Evolutionary conservation across 2,797 vertebrate species (phyloP).

Genomic region (Danio tinwini): DNA sequence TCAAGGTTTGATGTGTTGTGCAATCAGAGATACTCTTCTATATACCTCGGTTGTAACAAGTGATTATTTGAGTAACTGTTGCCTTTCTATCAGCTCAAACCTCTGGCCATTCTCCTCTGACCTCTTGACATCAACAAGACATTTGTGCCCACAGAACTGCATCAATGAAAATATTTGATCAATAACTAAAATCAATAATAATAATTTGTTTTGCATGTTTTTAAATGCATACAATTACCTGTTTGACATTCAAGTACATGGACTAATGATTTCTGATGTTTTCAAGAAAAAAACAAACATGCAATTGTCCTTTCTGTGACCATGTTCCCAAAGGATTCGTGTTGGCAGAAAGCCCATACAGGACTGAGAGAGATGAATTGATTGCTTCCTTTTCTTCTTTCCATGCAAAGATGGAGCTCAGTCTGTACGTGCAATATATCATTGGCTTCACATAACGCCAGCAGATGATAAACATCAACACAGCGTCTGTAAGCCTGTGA

Average conservation of each 20-base stretch:
- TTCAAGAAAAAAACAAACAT: not conserved
- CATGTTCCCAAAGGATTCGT: conserved; percentile 33
- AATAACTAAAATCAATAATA: too few species aligned
- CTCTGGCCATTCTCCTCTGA: too few species aligned
- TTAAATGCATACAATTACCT: too few species aligned
- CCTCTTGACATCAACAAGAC: too few species aligned
- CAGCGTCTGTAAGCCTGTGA: conserved; percentile 20
- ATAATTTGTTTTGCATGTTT: too few species aligned
- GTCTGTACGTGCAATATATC: conserved; percentile 59
- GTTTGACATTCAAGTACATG: not conserved
- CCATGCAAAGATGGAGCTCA: conserved; percentile 25
- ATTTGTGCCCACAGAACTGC: too few species aligned
- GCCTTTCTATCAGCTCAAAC: too few species aligned
- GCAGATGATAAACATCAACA: conserved; percentile 62
- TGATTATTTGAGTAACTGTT: too few species aligned
- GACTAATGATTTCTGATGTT: conserved; percentile 4
- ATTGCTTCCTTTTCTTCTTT: conserved; percentile 60
- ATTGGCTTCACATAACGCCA: conserved; percentile 58
- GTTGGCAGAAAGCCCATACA: conserved; percentile 31
- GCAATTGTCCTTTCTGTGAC: conserved; percentile 50
- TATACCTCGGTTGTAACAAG: too few species aligned
- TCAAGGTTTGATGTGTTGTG: too few species aligned
- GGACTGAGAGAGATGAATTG: conserved; percentile 10
- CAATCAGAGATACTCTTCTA: too few species aligned
- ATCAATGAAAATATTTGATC: too few species aligned